Conservation (phyloP, 1,140 invertebrate genomes). For the Euura saliciscinereae region DNA sequence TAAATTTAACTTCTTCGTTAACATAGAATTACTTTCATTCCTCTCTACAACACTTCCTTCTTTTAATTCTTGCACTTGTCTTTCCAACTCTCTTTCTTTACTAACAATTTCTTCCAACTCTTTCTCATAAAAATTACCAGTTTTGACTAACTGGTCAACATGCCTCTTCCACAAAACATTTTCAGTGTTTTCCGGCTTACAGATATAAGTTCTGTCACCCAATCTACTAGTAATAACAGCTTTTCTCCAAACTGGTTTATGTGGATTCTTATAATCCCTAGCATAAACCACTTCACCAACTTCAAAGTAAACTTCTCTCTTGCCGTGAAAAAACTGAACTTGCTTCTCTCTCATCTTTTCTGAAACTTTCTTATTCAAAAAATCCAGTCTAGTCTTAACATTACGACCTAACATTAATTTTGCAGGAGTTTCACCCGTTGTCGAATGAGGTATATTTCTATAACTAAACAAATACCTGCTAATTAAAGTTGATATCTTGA, state of each 20-base stretch:
- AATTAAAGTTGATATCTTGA: conserved; percentile 22
- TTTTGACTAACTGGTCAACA: background rate
- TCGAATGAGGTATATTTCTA: conserved; percentile 24
- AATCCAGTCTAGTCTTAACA: conserved; percentile 24
- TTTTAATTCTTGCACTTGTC: background rate
- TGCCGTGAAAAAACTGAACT: conserved; percentile 24
- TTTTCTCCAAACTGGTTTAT: conserved; percentile 28
- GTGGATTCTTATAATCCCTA: conserved; percentile 30
- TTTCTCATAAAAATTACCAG: conserved; percentile 15
- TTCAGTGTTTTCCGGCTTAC: conserved; percentile 19
- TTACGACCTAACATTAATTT: conserved; percentile 26
- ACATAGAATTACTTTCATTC: too few relatives aligned
- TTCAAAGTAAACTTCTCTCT: conserved; percentile 23
- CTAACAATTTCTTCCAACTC: background rate
- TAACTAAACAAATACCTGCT: conserved; percentile 31
- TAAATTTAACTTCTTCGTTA: background rate
- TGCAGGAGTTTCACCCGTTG: conserved; percentile 28
- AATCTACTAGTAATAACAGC: conserved; percentile 19
- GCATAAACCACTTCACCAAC: conserved; percentile 28
- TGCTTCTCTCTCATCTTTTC: conserved; percentile 22
- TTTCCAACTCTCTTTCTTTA: too few relatives aligned
- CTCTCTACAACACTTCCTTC: background rate
- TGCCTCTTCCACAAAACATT: background rate
- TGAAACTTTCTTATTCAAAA: conserved; percentile 16
- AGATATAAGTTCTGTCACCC: conserved; percentile 25